A percentile compares a stretch with the other conserved stretches of the same genome.
Evolutionary conservation across 2,797 vertebrate genomes (phyloP).

Genomic region (Pteronotus mesoamericanus): DNA sequence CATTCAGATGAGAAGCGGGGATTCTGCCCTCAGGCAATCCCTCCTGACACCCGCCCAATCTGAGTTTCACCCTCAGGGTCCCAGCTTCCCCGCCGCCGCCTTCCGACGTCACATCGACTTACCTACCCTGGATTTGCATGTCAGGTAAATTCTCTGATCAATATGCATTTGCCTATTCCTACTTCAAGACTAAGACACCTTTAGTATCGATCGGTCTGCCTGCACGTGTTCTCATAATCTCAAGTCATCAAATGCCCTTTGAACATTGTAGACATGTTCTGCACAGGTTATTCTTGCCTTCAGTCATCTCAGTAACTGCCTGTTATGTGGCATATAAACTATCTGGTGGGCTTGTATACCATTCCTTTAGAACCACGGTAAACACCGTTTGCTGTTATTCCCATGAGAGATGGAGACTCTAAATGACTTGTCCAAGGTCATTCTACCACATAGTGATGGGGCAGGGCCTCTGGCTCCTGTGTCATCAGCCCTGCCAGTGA

Average conservation of each 20-base stretch:
- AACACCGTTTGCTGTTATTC: background rate
- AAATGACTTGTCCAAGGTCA: background rate
- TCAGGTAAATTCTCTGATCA: conserved; percentile 6
- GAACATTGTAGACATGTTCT: background rate
- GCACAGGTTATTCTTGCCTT: background rate
- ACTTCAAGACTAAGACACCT: background rate
- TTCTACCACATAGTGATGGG: background rate
- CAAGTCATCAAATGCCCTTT: background rate
- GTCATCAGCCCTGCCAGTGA: background rate
- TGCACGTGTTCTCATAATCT: background rate
- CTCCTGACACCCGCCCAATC: background rate
- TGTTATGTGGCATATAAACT: background rate
- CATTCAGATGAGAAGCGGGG: background rate
- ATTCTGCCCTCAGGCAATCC: background rate
- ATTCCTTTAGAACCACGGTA: background rate
- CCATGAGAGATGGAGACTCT: background rate
- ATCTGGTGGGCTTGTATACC: background rate
- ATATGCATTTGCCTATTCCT: background rate
- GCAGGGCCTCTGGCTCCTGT: background rate
- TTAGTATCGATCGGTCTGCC: background rate
- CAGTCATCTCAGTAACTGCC: background rate
- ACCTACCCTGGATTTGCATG: background rate
- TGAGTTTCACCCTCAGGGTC: background rate
- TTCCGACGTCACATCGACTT: background rate
- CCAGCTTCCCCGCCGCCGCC: background rate